A percentile compares a stretch with the other conserved stretches of the same genome.
Evolutionary conservation across 2,113 vertebrate genomes (phyloP).

Genomic region (Cariama cristata): DNA sequence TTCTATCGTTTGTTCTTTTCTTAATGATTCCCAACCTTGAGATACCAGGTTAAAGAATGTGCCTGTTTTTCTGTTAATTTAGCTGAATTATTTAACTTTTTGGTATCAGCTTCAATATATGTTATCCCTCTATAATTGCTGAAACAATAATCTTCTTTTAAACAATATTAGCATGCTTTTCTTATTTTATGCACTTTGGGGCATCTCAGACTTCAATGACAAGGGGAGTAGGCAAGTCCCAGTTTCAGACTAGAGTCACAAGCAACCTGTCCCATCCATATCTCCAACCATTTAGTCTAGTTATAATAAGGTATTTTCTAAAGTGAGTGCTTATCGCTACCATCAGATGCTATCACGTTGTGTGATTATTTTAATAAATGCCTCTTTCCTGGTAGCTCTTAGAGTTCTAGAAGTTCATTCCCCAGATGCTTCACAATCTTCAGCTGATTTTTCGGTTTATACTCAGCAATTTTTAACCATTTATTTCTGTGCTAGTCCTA

Average conservation of each 20-base stretch:
- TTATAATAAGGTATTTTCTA: no score
- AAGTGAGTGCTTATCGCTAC: neutral
- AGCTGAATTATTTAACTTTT: no score
- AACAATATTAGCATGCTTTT: no score
- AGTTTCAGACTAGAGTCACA: neutral
- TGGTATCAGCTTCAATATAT: no score
- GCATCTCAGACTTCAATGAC: neutral
- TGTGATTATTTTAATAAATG: neutral
- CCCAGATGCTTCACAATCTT: neutral
- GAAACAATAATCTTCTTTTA: no score
- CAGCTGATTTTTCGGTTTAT: neutral
- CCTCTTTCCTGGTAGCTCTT: neutral
- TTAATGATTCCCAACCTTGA: no score
- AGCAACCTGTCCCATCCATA: neutral
- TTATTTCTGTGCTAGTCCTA: neutral
- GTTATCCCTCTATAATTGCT: no score
- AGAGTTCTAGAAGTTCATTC: neutral
- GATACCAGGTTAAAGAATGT: no score
- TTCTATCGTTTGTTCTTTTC: no score
- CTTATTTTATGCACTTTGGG: no score
- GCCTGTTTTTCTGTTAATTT: no score
- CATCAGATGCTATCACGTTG: neutral
- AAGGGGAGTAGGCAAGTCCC: neutral
- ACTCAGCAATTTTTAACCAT: neutral
- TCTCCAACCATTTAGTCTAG: neutral